Percentiles rank a stretch among this genome's conserved stretches.
phyloP scores from a whole-genome alignment of 2,113 vertebrate genomes.

The Donacobius atricapilla region DNA sequence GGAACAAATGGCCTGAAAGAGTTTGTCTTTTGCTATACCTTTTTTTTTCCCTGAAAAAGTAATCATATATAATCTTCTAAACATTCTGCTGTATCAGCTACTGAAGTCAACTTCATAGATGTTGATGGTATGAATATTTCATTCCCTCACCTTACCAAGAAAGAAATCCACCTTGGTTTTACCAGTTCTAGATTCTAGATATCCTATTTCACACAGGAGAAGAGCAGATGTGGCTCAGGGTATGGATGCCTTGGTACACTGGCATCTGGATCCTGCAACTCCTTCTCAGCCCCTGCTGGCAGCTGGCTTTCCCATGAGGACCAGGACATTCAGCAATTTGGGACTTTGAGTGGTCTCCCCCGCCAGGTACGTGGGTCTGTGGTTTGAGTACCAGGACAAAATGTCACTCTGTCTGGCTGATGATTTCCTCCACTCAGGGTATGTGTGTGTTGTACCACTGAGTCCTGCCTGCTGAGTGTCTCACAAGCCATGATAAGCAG shows the following conservation, averaged over 20 bases:
- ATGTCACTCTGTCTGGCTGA: background rate
- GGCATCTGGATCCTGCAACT: background rate
- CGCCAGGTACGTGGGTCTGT: background rate
- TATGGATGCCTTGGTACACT: background rate
- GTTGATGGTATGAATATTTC: background rate
- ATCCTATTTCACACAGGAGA: background rate
- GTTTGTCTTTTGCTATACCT: background rate
- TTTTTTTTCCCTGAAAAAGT: background rate
- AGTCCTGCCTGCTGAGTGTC: background rate
- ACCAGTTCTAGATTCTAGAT: background rate
- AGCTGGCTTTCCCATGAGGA: background rate
- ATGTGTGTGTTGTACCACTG: background rate
- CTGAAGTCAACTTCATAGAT: background rate
- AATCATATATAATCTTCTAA: background rate
- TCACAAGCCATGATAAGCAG: background rate
- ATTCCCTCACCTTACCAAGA: background rate
- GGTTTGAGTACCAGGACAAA: background rate
- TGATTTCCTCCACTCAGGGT: background rate
- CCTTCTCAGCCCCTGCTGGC: background rate
- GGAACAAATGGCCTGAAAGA: background rate
- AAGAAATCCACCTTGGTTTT: background rate
- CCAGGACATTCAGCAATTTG: fast-evolving
- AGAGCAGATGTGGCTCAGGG: background rate
- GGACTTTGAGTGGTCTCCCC: background rate
- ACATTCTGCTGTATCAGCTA: background rate